Conservation (phyloP, 2,888 invertebrate species). For the Xestia rhomboidea region DNA sequence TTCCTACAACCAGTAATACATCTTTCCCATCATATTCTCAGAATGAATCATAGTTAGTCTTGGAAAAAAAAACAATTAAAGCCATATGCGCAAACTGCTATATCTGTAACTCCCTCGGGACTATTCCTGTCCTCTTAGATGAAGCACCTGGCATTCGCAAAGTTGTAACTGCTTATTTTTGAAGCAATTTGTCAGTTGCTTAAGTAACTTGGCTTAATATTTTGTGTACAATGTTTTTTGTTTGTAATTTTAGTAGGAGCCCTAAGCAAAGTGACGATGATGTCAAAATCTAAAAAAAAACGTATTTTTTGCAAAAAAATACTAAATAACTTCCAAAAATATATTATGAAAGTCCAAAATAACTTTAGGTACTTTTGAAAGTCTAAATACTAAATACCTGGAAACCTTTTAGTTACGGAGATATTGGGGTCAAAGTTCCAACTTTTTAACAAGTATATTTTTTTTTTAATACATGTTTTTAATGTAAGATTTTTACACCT, state of each 20-base stretch:
- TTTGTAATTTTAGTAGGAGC: background rate
- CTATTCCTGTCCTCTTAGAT: conserved; percentile 51
- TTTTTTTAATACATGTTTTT: too few species aligned
- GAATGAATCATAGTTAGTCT: conserved; percentile 47
- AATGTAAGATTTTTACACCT: too few species aligned
- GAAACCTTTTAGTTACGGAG: too few species aligned
- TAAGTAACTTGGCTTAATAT: conserved; percentile 33
- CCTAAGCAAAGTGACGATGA: background rate
- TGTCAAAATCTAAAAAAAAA: background rate
- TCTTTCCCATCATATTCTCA: conserved; percentile 14
- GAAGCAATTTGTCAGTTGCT: conserved; percentile 56
- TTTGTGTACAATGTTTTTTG: background rate
- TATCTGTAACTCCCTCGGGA: conserved; percentile 40
- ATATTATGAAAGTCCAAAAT: too few species aligned
- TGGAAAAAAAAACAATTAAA: conserved; percentile 58
- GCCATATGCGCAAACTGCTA: conserved; percentile 58
- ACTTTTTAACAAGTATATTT: too few species aligned
- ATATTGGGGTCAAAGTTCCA: too few species aligned
- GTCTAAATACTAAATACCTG: too few species aligned
- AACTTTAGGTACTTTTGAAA: too few species aligned
- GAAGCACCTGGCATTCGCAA: conserved; percentile 59
- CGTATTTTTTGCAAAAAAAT: background rate
- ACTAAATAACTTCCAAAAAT: background rate
- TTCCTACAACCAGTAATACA: conserved; percentile 1
- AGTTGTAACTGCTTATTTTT: conserved; percentile 45